A percentile compares a stretch with the other conserved stretches of the same genome.
These are phyloP conservation scores for Lepilemur ruficaudatus DNA, from an alignment of 2,797 vertebrate genomes.

Conservation along the genomic window DNA sequence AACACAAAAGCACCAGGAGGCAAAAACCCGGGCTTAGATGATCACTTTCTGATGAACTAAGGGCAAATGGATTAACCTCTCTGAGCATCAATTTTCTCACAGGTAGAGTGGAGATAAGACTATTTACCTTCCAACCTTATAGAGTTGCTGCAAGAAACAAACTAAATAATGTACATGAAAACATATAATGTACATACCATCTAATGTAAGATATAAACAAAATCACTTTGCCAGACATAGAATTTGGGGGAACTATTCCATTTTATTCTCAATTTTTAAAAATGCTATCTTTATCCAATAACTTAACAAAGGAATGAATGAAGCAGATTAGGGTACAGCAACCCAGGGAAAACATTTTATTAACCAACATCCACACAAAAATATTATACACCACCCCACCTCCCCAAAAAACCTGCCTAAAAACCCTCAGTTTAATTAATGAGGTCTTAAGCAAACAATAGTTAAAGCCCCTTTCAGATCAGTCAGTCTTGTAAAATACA, in stretches of 20 bases:
- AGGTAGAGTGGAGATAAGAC: constrained; percentile 4
- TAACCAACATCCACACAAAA: background rate
- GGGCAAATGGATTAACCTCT: background rate
- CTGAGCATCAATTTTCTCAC: constrained; percentile 21
- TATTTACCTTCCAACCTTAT: background rate
- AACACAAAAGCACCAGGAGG: background rate
- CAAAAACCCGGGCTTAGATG: constrained; percentile 6
- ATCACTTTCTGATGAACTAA: constrained; percentile 33
- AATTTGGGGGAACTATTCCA: background rate
- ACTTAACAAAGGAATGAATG: constrained; percentile 26
- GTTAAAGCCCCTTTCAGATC: constrained; percentile 18
- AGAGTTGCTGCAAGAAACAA: background rate
- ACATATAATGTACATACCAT: background rate
- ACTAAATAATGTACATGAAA: background rate
- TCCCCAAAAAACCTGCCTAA: background rate
- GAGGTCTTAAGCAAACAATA: background rate
- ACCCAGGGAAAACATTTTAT: constrained; percentile 20
- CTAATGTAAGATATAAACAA: constrained; percentile 26
- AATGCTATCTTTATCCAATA: background rate
- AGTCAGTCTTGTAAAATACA: constrained; percentile 1
- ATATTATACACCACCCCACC: background rate
- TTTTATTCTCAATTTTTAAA: constrained; percentile 20
- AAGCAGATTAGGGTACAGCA: background rate
- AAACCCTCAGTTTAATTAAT: constrained; percentile 5
- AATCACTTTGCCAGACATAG: background rate